Percentiles rank a stretch among this genome's conserved stretches.
Conservation (phyloP, 2,113 vertebrate genomes). For the Nasalis larvatus region DNA sequence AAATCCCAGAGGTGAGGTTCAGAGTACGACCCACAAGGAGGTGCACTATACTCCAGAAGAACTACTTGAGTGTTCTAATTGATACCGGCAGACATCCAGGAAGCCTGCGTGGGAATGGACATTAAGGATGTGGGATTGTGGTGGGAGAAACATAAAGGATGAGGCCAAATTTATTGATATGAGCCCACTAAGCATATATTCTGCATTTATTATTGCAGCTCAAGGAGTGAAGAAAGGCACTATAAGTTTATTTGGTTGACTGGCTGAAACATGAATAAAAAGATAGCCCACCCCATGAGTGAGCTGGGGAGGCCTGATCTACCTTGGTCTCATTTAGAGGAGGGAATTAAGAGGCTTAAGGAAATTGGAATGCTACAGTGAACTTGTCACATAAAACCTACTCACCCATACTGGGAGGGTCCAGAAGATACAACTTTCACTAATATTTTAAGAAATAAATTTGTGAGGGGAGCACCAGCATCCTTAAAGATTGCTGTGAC, state of each 20-base stretch:
- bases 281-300: background rate
- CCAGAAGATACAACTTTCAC: background rate
- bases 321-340: background rate
- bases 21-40: background rate
- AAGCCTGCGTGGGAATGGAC: background rate
- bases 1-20: background rate
- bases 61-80: background rate
- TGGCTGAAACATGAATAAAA: background rate
- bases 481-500: background rate
- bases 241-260: background rate
- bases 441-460: background rate
- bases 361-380: background rate
- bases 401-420: background rate
- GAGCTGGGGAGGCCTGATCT: background rate
- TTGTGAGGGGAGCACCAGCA: background rate
- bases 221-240: background rate
- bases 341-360: background rate
- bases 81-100: background rate
- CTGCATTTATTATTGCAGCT: background rate
- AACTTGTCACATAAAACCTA: background rate
- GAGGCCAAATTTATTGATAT: background rate
- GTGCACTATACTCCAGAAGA: background rate
- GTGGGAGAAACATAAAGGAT: background rate
- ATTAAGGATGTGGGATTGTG: no score
- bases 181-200: background rate